phyloP scores from a whole-genome alignment of 92 coral and sea anemone genomes.

The Epizoanthus ramosus region DNA sequence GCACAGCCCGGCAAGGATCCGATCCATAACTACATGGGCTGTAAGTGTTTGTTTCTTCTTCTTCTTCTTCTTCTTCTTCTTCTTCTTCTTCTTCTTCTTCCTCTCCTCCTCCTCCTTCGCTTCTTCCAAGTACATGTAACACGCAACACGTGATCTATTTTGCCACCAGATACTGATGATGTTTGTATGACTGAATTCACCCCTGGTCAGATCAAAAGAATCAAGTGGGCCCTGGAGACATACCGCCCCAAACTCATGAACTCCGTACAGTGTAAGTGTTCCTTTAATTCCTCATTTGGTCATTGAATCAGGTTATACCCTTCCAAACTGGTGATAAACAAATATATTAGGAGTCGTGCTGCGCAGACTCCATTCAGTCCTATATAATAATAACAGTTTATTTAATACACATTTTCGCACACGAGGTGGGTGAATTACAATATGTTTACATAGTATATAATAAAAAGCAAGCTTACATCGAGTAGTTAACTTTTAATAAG shows the following conservation, averaged over 20 bases:
- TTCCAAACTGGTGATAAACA: too few relatives aligned
- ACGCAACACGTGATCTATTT: background rate
- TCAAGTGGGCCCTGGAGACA: constrained; percentile 70
- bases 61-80: background rate
- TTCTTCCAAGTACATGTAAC: too few relatives aligned
- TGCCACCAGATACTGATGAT: constrained; percentile 68
- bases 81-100: background rate
- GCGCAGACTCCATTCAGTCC: too few relatives aligned
- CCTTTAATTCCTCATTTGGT: background rate
- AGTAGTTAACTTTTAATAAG: too few relatives aligned
- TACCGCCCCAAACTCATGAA: constrained; percentile 73
- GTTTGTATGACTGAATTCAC: constrained; percentile 82
- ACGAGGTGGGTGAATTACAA: too few relatives aligned
- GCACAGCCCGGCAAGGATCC: constrained; percentile 80
- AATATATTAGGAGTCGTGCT: too few relatives aligned
- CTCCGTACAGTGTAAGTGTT: constrained; percentile 67
- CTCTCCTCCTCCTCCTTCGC: too few relatives aligned
- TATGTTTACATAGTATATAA: too few relatives aligned
- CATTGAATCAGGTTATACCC: too few relatives aligned
- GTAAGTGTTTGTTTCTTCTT: constrained; percentile 48
- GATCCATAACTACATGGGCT: constrained; percentile 84
- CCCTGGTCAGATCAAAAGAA: constrained; percentile 74
- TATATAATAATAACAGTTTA: too few relatives aligned
- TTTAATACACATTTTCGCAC: too few relatives aligned
- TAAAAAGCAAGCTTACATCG: too few relatives aligned